Evolutionary conservation across 2,797 vertebrate species (phyloP), one percentile per base, ranked within the genome.

Genomic region (Cyclopterus lumpus): DNA sequence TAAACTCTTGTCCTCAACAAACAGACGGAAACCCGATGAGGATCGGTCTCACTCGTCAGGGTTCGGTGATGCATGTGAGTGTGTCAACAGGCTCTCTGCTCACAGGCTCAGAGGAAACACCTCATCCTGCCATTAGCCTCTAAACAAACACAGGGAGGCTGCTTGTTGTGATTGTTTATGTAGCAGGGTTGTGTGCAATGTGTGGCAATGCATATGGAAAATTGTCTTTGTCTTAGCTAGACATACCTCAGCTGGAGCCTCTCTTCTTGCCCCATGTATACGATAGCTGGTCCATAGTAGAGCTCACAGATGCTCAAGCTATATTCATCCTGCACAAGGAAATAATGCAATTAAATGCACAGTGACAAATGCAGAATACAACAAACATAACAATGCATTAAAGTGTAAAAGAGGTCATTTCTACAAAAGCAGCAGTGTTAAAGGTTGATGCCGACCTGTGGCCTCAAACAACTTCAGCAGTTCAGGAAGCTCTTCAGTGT

Each of bases 191-290:
- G 67, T 16, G 3, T 34, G 70, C 34, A 55, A 42, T 57, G 42
- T 53, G 48, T 30, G 32, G 34, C 20, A 44, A 22, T 54, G 62
- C 42, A 32, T 30, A 11, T 51, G 36, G 12, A 67, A 64, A 36
- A n/a, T 42, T 1, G 26, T 71, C 28, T 77, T 42, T 62, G 22
- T 46, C 53, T 75, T 64, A 10, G 58, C 11, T 73, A 57, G 46
- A 83, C 87, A 10, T 89, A 95, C 94, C 92, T 94, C 62, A 22
- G 79, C 34, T 77, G 44, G 55, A 91, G 91, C 67, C 91, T 81
- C 8, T 90, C 88, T 20, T 80, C 3, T 2, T 94, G 91, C 12
- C 84, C 48, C 0, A 1, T 20, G 77, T 93, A 95, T 7, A 95
- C 1, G 0, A 84, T 0, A 20, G 91, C 85, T 12, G 32, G 0